Percentiles rank a stretch among this genome's conserved stretches.
Conservation (phyloP, 2,113 vertebrate genomes). For the Trichechus manatus region DNA sequence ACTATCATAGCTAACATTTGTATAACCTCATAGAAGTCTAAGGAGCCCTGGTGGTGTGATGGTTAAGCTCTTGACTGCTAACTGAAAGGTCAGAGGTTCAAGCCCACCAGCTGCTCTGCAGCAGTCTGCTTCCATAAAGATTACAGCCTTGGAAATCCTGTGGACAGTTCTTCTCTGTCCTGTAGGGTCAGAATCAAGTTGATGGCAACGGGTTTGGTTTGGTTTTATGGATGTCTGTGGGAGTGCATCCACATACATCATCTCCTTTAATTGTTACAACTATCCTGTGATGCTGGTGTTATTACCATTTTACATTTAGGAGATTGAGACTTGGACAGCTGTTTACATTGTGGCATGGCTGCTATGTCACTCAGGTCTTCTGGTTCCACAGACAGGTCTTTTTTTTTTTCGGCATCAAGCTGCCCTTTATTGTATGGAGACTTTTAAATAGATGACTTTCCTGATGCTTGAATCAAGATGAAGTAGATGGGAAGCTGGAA, state of each 20-base stretch:
- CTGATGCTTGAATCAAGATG: conserved; percentile 54
- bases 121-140: neutral
- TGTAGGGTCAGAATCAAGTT: neutral
- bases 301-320: conserved; percentile 55
- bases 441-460: conserved; percentile 40
- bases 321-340: neutral
- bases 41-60: neutral
- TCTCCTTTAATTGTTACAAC: conserved; percentile 30
- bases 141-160: neutral
- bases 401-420: conserved; percentile 29
- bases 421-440: neutral
- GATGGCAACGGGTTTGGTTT: neutral
- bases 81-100: neutral
- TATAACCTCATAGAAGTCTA: neutral
- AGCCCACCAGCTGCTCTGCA: neutral
- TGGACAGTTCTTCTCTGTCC: neutral
- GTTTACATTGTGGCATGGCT: neutral
- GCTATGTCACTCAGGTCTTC: neutral
- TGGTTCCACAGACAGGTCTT: neutral
- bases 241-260: neutral
- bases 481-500: conserved; percentile 55
- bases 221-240: neutral
- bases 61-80: neutral
- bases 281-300: neutral
- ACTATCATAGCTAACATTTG: neutral